Evolutionary conservation across 2,888 invertebrate genomes (phyloP).

Genomic region (Caenorhabditis doughertyi): DNA sequence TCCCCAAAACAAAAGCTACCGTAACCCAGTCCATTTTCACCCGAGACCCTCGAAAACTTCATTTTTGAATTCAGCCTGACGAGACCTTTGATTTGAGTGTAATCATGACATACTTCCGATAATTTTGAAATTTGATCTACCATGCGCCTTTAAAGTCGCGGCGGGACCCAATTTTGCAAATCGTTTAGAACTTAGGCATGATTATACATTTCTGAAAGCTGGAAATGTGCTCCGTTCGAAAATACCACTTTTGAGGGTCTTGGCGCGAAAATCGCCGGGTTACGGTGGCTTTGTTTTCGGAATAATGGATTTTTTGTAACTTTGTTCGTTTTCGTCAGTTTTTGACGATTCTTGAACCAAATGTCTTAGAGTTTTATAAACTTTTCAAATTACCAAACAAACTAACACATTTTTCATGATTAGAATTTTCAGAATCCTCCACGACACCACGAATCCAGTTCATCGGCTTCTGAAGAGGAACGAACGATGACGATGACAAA

Average conservation of each 20-base stretch:
- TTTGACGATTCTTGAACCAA: neutral
- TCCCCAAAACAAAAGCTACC: no score
- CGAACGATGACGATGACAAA: slow-evolving; percentile 56
- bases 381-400: neutral
- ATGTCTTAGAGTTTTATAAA: neutral
- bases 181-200: neutral
- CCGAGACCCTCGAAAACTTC: neutral
- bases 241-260: neutral
- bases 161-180: no score
- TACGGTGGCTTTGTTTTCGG: neutral
- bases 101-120: neutral
- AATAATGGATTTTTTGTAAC: no score
- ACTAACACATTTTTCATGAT: neutral
- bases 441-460: slow-evolving; percentile 64
- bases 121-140: neutral
- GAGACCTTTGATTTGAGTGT: no score
- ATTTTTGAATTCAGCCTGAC: no score
- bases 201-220: no score
- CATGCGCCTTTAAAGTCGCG: no score
- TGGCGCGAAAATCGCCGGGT: no score
- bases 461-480: slow-evolving; percentile 72
- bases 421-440: slow-evolving; percentile 41
- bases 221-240: slow-evolving; percentile 1
- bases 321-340: no score
- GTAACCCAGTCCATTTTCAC: neutral